A percentile compares a stretch with the other conserved stretches of the same genome.
phyloP scores from a whole-genome alignment of 2,888 invertebrate genomes.

The Perizoma affinitatum region DNA sequence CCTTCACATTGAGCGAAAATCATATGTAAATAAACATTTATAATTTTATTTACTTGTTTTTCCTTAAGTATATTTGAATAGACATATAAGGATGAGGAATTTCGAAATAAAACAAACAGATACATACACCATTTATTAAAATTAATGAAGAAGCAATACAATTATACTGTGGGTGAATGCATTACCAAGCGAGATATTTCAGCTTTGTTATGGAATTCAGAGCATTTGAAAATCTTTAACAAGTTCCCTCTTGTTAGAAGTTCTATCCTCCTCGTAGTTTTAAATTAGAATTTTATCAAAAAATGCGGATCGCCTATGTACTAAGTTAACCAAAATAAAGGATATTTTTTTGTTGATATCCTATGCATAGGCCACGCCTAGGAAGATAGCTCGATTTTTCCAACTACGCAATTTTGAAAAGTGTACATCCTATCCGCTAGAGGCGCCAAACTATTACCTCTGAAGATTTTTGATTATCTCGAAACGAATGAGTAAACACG shows the following conservation, averaged over 20 bases:
- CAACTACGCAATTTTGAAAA: too few species aligned
- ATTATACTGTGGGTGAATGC: slow-evolving; percentile 57
- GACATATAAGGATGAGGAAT: too few species aligned
- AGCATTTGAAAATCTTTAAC: too few species aligned
- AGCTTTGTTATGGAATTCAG: too few species aligned
- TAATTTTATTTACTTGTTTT: slow-evolving; percentile 37
- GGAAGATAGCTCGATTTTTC: too few species aligned
- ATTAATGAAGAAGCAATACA: slow-evolving; percentile 67
- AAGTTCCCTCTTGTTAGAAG: too few species aligned
- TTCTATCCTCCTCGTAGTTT: too few species aligned
- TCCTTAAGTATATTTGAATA: slow-evolving; percentile 14
- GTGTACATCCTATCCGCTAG: not conserved
- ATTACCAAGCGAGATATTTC: slow-evolving; percentile 17
- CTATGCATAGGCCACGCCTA: too few species aligned
- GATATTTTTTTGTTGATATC: too few species aligned
- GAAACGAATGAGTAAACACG: not conserved
- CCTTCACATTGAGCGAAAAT: slow-evolving; percentile 26
- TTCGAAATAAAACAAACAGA: slow-evolving; percentile 25
- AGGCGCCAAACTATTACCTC: not conserved
- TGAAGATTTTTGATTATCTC: not conserved
- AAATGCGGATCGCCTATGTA: too few species aligned
- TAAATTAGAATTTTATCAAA: too few species aligned
- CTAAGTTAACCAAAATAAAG: too few species aligned
- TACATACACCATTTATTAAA: slow-evolving; percentile 75
- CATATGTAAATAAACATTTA: slow-evolving; percentile 39